A percentile compares a stretch with the other conserved stretches of the same genome.
Conservation (phyloP, 2,888 invertebrate genomes). For the Rhingia campestris region DNA sequence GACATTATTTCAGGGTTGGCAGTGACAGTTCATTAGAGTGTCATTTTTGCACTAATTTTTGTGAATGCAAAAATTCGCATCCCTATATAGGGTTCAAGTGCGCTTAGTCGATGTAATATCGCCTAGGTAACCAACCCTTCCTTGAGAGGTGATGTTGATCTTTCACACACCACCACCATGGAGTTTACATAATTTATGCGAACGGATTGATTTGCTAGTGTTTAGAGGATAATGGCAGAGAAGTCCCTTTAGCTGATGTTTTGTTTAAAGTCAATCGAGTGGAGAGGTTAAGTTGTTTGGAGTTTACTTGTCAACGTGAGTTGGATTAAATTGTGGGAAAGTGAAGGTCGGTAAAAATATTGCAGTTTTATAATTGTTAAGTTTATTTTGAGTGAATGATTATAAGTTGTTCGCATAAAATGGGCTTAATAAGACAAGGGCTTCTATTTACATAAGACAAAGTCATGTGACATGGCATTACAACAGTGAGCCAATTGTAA, state of each 20-base stretch:
- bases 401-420: no score
- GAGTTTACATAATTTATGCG: conserved; percentile 26
- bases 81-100: conserved; percentile 11
- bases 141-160: conserved; percentile 30
- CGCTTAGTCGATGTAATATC: conserved; percentile 21
- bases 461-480: no score
- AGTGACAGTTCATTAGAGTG: conserved; percentile 12
- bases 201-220: conserved; percentile 21
- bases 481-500: no score
- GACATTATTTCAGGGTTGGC: conserved; percentile 10
- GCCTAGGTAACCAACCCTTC: conserved; percentile 7
- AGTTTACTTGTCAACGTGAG: neutral
- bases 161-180: conserved; percentile 38
- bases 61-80: neutral
- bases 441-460: no score
- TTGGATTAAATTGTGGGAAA: conserved; percentile 14
- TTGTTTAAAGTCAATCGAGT: conserved; percentile 47
- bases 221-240: conserved; percentile 33
- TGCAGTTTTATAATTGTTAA: no score
- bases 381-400: no score
- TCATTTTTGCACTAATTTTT: conserved; percentile 29
- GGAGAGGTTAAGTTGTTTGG: conserved; percentile 11
- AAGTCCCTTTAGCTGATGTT: conserved; percentile 30
- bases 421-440: no score
- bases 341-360: no score